Conservation (phyloP, 2,888 invertebrate genomes). For the Lasiommata megera region DNA sequence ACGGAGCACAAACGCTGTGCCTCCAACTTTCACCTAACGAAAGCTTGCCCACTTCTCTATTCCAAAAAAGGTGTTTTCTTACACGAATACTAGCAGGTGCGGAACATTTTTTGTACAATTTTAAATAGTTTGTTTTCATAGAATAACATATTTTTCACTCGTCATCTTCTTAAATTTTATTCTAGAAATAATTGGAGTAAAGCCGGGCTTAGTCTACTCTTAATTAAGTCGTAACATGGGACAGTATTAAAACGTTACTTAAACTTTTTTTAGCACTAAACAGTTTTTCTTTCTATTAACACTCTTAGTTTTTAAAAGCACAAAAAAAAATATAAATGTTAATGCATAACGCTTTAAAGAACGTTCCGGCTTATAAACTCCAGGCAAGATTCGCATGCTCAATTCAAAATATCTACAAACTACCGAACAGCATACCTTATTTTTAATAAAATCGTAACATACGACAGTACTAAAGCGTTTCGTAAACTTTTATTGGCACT, state of each 20-base stretch:
- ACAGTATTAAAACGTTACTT: too few relatives aligned
- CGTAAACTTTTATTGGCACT: background rate
- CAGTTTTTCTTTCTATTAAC: background rate
- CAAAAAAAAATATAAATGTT: constrained; percentile 36
- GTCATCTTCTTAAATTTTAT: too few relatives aligned
- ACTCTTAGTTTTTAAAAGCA: constrained; percentile 3
- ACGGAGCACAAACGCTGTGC: constrained; percentile 30
- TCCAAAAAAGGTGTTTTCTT: background rate
- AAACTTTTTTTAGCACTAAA: background rate
- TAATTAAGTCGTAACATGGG: too few relatives aligned
- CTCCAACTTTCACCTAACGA: constrained; percentile 25
- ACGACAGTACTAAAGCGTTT: too few relatives aligned
- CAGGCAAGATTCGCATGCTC: constrained; percentile 50
- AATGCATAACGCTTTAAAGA: constrained; percentile 36
- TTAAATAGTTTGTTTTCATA: too few relatives aligned
- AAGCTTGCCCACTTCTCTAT: constrained; percentile 6
- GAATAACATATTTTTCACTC: too few relatives aligned
- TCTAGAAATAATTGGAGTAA: too few relatives aligned
- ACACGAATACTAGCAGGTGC: background rate
- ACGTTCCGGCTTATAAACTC: constrained; percentile 62
- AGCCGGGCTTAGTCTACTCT: too few relatives aligned
- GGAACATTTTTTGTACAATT: background rate
- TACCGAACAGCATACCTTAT: constrained; percentile 43
- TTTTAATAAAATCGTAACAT: too few relatives aligned
- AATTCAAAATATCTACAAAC: constrained; percentile 60